Conservation (phyloP, 2,888 invertebrate genomes). For the Trissoscelio sp. region DNA sequence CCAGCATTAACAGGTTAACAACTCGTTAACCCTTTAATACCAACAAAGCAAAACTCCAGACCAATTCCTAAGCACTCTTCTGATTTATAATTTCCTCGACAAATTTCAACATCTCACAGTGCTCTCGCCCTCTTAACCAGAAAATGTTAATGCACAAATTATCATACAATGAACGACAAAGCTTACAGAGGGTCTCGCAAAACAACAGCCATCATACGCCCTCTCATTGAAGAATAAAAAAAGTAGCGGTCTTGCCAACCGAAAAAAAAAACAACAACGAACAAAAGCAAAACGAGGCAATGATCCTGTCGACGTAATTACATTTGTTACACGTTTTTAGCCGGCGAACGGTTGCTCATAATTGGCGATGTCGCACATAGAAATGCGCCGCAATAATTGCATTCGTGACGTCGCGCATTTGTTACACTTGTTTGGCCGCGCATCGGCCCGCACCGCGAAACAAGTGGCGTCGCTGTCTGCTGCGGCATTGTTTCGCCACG, state of each 20-base stretch:
- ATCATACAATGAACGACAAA: slow-evolving; percentile 55
- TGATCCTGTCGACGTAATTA: slow-evolving; percentile 40
- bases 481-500: slow-evolving; percentile 77
- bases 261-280: not conserved
- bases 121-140: slow-evolving; percentile 7
- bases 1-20: too few relatives aligned
- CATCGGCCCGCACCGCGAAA: slow-evolving; percentile 32
- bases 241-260: slow-evolving; percentile 8
- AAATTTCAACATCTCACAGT: slow-evolving; percentile 32
- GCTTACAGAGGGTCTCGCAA: slow-evolving; percentile 11
- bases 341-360: slow-evolving; percentile 34
- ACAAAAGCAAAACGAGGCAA: slow-evolving; percentile 3
- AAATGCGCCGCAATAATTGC: slow-evolving; percentile 43
- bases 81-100: slow-evolving; percentile 42
- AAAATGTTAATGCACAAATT: slow-evolving; percentile 51
- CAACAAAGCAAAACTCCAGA: not conserved
- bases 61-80: not conserved
- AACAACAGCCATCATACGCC: slow-evolving; percentile 28
- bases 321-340: slow-evolving; percentile 59
- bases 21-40: not conserved
- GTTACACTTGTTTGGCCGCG: slow-evolving; percentile 51
- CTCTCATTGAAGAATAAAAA: slow-evolving; percentile 26
- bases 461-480: slow-evolving; percentile 71
- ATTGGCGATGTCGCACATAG: slow-evolving; percentile 26
- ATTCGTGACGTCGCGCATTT: slow-evolving; percentile 26